These are phyloP conservation scores for Gymnobelideus leadbeateri DNA, from an alignment of 2,113 vertebrate species.

Conservation along the genomic window DNA sequence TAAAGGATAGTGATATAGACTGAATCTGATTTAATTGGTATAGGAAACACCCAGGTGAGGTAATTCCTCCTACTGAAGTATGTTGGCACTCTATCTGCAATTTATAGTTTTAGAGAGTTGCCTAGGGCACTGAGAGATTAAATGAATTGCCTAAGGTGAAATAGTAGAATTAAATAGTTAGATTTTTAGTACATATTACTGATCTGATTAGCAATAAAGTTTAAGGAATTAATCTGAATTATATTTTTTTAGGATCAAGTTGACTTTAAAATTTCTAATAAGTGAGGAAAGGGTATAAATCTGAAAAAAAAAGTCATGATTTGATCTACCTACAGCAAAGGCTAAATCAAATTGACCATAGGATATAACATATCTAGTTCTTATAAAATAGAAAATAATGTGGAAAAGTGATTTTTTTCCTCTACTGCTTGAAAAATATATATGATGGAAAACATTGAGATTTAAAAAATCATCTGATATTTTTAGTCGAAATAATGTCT, in stretches of 20 bases:
- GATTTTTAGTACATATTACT: not conserved
- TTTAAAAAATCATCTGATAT: conserved; percentile 11
- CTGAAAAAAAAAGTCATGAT: not conserved
- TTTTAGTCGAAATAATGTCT: not conserved
- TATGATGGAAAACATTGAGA: not conserved
- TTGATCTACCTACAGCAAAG: not conserved
- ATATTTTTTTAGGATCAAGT: not conserved
- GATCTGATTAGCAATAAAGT: not conserved
- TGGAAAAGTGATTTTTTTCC: not conserved
- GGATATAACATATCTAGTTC: not conserved
- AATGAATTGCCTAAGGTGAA: not conserved
- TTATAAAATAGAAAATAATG: not conserved
- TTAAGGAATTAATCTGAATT: not conserved
- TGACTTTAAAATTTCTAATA: not conserved
- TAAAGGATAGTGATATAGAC: not conserved
- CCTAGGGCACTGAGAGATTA: not conserved
- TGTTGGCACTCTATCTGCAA: not conserved
- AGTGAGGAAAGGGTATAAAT: not conserved
- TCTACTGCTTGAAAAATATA: not conserved
- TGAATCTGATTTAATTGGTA: not conserved
- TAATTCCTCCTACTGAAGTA: not conserved
- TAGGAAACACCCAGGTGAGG: not conserved
- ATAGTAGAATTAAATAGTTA: not conserved
- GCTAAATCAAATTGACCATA: not conserved
- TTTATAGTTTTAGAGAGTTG: not conserved